Conservation (phyloP, 2,888 invertebrate genomes). For the Drosophila paranaensis region DNA sequence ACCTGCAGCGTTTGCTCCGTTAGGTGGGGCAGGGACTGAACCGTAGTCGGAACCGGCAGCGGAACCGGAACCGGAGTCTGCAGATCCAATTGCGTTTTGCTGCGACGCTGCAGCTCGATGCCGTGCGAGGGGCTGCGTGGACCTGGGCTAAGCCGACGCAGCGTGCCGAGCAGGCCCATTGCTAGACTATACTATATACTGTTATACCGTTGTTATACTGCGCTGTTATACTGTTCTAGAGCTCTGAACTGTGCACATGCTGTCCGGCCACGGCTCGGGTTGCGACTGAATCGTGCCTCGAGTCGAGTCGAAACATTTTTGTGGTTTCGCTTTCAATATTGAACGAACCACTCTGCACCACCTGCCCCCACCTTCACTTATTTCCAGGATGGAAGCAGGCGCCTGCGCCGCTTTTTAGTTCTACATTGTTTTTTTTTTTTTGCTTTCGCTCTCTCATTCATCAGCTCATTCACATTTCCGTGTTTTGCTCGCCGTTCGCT, state of each 20-base stretch:
- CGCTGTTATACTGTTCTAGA: conserved; percentile 4
- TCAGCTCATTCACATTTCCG: conserved; percentile 16
- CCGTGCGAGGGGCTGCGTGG: conserved; percentile 55
- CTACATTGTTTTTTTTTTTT: neutral
- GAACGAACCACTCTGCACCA: conserved; percentile 40
- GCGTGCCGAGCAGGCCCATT: conserved; percentile 76
- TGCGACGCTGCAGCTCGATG: conserved; percentile 74
- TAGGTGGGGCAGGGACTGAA: conserved; percentile 82
- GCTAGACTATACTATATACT: neutral
- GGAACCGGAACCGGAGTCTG: conserved; percentile 5
- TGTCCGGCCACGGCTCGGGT: conserved; percentile 49
- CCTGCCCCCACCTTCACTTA: neutral
- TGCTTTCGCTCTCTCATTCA: neutral
- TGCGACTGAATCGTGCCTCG: conserved; percentile 56
- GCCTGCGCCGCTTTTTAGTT: conserved; percentile 29
- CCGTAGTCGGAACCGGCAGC: conserved; percentile 2
- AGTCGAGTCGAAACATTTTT: conserved; percentile 42
- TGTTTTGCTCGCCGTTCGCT: conserved; percentile 63
- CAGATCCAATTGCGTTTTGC: conserved; percentile 47
- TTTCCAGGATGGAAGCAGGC: conserved; percentile 45
- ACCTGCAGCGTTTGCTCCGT: conserved; percentile 88
- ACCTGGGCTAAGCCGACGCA: conserved; percentile 61
- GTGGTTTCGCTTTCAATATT: conserved; percentile 74
- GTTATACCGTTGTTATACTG: conserved; percentile 2
- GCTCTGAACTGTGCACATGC: conserved; percentile 45